These are phyloP conservation scores for Elysia crispata DNA, from an alignment of 2,888 invertebrate genomes.

Conservation along the genomic window DNA sequence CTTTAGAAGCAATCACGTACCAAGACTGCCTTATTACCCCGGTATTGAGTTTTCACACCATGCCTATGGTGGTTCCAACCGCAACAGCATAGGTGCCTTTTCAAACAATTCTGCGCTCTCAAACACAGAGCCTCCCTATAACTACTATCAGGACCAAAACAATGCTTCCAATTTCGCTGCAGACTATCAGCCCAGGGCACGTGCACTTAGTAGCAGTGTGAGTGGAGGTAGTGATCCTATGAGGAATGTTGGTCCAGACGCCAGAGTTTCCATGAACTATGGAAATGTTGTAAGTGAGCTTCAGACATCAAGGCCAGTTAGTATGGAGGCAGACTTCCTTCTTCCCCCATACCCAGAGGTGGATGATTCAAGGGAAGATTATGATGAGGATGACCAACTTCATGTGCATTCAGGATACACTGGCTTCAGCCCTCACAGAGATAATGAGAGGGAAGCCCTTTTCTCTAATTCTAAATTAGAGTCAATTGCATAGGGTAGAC, in stretches of 20 bases:
- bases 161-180: not conserved
- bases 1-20: constrained; percentile 40
- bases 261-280: constrained; percentile 3
- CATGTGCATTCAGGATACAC: constrained; percentile 33
- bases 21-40: constrained; percentile 42
- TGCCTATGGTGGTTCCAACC: constrained; percentile 42
- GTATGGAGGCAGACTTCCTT: constrained; percentile 49
- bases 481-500: constrained; percentile 33
- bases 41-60: constrained; percentile 48
- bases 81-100: constrained; percentile 45
- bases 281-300: constrained; percentile 26
- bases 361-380: constrained; percentile 6
- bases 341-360: constrained; percentile 51
- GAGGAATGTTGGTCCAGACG: not conserved
- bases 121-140: constrained; percentile 3
- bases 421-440: constrained; percentile 32
- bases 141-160: constrained; percentile 6
- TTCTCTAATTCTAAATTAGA: constrained; percentile 31
- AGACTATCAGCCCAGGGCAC: not conserved
- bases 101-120: constrained; percentile 27
- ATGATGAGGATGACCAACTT: constrained; percentile 35
- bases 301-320: constrained; percentile 39
- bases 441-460: constrained; percentile 35
- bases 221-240: not conserved
- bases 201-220: not conserved